phyloP scores from a whole-genome alignment of 2,797 vertebrate species.

The Emydoidea blandingii region DNA sequence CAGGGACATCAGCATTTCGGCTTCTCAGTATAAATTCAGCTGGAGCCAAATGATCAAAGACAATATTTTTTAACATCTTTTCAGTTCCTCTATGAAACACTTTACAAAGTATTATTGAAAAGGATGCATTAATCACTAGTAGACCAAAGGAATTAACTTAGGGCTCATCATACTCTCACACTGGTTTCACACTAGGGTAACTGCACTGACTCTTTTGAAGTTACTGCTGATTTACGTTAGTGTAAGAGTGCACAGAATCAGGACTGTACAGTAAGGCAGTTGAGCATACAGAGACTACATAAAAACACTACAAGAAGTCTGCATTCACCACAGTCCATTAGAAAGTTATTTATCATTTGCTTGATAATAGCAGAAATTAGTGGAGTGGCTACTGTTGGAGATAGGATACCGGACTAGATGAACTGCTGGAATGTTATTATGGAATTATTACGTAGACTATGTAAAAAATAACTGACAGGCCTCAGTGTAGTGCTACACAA shows the following conservation, averaged over 20 bases:
- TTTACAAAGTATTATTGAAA: slow-evolving; percentile 14
- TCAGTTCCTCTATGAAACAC: slow-evolving; percentile 12
- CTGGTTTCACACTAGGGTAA: not conserved
- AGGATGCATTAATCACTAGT: not conserved
- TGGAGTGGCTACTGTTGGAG: not conserved
- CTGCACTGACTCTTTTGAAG: not conserved
- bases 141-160: slow-evolving; percentile 17
- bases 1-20: slow-evolving; percentile 20
- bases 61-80: slow-evolving; percentile 4
- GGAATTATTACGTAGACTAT: not conserved
- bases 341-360: slow-evolving; percentile 12
- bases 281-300: not conserved
- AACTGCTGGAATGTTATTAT: not conserved
- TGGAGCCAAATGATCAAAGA: slow-evolving; percentile 51
- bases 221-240: slow-evolving; percentile 12
- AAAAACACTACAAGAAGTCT: slow-evolving; percentile 23
- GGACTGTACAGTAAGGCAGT: not conserved
- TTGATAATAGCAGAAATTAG: not conserved
- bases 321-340: not conserved
- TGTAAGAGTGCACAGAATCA: not conserved
- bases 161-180: not conserved
- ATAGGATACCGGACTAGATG: not conserved
- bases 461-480: slow-evolving; percentile 2
- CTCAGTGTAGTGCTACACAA: not conserved
- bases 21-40: slow-evolving; percentile 62